A percentile compares a stretch with the other conserved stretches of the same genome.
These are phyloP conservation scores for Gastracanthus pulcherrimus DNA, from an alignment of 2,888 invertebrate genomes.

Conservation along the genomic window DNA sequence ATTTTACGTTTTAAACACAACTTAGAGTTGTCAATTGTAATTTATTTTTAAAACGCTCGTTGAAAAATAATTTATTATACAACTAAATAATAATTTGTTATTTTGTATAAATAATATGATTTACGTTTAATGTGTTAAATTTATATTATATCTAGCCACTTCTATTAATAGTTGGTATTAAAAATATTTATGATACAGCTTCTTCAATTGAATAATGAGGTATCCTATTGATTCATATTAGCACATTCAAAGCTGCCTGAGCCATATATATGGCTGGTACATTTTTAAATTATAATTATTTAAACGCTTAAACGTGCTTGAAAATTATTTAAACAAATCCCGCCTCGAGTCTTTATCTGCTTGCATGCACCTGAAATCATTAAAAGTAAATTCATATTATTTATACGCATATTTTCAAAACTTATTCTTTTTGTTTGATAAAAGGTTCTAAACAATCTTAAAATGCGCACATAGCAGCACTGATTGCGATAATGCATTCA, in stretches of 20 bases:
- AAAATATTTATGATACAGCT: slow-evolving; percentile 9
- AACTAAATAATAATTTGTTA: too few species aligned
- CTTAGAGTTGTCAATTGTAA: too few species aligned
- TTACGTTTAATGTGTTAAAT: too few species aligned
- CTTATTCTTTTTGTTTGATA: neutral
- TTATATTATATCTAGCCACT: neutral
- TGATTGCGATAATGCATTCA: neutral
- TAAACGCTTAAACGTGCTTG: neutral
- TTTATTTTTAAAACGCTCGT: too few species aligned
- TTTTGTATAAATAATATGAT: too few species aligned
- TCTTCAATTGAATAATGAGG: slow-evolving; percentile 28
- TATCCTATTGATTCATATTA: slow-evolving; percentile 38
- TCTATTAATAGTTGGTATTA: slow-evolving; percentile 15
- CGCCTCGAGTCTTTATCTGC: neutral
- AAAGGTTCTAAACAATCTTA: neutral
- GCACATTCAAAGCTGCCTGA: neutral
- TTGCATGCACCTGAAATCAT: neutral
- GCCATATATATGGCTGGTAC: neutral
- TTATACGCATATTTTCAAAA: slow-evolving; percentile 4
- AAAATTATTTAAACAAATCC: neutral
- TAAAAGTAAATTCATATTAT: neutral
- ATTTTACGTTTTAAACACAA: too few species aligned
- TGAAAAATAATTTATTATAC: too few species aligned
- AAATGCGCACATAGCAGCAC: neutral
- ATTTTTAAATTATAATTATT: slow-evolving; percentile 28